Evolutionary conservation across 2,113 vertebrate genomes (phyloP).

Genomic region (Chascanopsetta lugubris): DNA sequence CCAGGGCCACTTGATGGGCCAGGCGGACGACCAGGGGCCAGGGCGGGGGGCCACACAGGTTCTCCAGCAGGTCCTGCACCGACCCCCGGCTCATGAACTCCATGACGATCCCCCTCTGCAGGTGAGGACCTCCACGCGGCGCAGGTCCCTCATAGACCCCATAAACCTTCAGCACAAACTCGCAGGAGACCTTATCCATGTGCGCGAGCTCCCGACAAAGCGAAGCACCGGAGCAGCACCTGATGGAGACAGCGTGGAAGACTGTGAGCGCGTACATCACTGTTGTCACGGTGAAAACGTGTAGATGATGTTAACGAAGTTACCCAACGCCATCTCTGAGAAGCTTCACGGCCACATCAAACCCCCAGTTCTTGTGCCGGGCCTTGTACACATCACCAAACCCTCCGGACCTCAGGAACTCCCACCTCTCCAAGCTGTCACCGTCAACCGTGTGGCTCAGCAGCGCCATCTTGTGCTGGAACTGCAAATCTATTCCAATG

Average conservation of each 20-base stretch:
- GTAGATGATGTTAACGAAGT: neutral
- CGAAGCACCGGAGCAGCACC: neutral
- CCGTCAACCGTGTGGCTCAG: neutral
- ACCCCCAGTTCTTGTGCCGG: constrained; percentile 52
- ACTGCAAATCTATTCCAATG: neutral
- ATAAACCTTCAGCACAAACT: constrained; percentile 62
- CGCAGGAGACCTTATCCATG: constrained; percentile 57
- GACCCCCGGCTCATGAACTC: constrained; percentile 79
- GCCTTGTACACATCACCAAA: constrained; percentile 74
- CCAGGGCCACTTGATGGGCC: constrained; percentile 77
- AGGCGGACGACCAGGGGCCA: constrained; percentile 79
- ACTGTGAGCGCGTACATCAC: too few species aligned
- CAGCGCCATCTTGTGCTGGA: constrained; percentile 58
- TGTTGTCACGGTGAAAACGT: too few species aligned
- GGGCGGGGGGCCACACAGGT: constrained; percentile 57
- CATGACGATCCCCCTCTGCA: constrained; percentile 78
- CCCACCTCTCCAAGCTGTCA: constrained; percentile 38
- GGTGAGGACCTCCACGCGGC: accelerated
- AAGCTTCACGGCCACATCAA: constrained; percentile 65
- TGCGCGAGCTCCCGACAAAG: constrained; percentile 23
- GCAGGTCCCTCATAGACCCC: constrained; percentile 51
- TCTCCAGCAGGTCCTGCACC: constrained; percentile 71
- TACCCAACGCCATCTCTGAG: constrained; percentile 44
- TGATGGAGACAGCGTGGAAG: neutral
- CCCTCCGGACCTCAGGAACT: constrained; percentile 53